A percentile compares a stretch with the other conserved stretches of the same genome.
Evolutionary conservation across 1,140 invertebrate genomes (phyloP).

Genomic region (Physella acuta): DNA sequence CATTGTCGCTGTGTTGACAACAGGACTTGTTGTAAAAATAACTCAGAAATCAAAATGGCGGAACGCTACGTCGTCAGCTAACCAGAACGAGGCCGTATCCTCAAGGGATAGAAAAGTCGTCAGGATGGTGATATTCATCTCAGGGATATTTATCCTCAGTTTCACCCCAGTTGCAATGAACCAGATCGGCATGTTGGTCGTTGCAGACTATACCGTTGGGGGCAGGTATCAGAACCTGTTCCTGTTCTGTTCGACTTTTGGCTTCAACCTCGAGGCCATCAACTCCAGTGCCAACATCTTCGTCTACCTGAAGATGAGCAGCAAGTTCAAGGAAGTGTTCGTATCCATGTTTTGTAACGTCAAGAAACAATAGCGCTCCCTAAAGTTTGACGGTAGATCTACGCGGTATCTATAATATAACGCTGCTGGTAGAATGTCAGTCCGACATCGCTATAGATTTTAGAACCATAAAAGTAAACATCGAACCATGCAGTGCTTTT

Average conservation of each 20-base stretch:
- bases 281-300: neutral
- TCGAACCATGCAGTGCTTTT: too few species aligned
- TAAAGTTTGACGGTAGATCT: too few species aligned
- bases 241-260: neutral
- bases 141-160: neutral
- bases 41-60: constrained; percentile 5
- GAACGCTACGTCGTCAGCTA: neutral
- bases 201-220: neutral
- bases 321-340: neutral
- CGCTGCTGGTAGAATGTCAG: too few species aligned
- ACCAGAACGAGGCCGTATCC: neutral
- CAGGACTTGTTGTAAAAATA: neutral
- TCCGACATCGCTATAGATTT: too few species aligned
- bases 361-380: too few species aligned
- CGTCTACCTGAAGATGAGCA: neutral
- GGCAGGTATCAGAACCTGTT: constrained; percentile 17
- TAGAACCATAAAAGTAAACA: too few species aligned
- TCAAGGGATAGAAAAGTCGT: neutral
- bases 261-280: neutral
- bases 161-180: neutral
- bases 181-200: neutral
- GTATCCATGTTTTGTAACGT: neutral
- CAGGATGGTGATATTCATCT: constrained; percentile 1
- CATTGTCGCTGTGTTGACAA: neutral
- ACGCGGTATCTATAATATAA: too few species aligned